Percentiles rank a stretch among this genome's conserved stretches.
Evolutionary conservation across 2,888 invertebrate species (phyloP).

Genomic region (Blastobasis lacticolella): DNA sequence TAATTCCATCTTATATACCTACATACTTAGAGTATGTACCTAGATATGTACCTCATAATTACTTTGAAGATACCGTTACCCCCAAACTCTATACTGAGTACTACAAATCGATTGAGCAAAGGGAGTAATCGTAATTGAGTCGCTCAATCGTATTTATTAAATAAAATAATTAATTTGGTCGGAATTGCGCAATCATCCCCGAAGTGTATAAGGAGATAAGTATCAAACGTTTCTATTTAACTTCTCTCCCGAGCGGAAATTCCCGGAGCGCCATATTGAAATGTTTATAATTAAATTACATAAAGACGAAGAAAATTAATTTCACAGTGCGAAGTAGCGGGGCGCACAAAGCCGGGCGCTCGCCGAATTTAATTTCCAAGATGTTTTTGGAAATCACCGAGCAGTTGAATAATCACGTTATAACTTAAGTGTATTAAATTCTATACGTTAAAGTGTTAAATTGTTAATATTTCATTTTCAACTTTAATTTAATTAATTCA

Average conservation of each 20-base stretch:
- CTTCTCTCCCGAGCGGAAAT: constrained; percentile 67
- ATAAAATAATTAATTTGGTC: constrained; percentile 56
- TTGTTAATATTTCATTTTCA: constrained; percentile 75
- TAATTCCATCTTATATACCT: not conserved
- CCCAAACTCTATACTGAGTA: not conserved
- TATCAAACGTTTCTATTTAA: constrained; percentile 75
- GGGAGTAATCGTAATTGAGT: not conserved
- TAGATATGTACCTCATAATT: not conserved
- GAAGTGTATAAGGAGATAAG: constrained; percentile 72
- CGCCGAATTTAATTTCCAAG: constrained; percentile 68
- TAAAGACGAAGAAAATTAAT: constrained; percentile 76
- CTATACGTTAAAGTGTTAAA: constrained; percentile 74
- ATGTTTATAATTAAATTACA: constrained; percentile 76
- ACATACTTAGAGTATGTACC: not conserved
- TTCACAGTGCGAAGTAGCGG: constrained; percentile 70
- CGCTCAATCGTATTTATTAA: constrained; percentile 18
- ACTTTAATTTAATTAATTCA: constrained; percentile 75
- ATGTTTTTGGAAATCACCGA: constrained; percentile 69
- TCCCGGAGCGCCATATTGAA: constrained; percentile 73
- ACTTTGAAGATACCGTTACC: not conserved
- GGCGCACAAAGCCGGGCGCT: constrained; percentile 23
- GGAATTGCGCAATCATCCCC: constrained; percentile 65
- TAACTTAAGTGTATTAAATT: constrained; percentile 73
- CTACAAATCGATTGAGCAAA: not conserved
- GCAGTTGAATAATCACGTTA: constrained; percentile 73